Evolutionary conservation across 2,888 invertebrate species (phyloP).

Genomic region (Amblyjoppa fuscipennis): DNA sequence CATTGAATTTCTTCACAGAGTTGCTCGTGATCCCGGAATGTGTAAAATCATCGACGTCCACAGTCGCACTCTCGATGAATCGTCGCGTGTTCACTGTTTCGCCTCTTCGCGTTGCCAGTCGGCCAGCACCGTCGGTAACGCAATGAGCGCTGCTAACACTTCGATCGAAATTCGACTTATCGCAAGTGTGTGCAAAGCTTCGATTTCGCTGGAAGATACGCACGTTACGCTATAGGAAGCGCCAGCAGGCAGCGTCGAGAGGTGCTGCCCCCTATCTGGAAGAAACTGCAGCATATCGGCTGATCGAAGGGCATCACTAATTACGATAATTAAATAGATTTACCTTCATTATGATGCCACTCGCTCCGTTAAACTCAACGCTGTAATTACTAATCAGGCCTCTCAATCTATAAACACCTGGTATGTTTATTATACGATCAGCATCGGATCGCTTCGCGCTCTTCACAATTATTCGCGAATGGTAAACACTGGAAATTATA

Average conservation of each 20-base stretch:
- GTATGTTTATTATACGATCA: too few species aligned
- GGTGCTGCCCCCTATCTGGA: constrained; percentile 44
- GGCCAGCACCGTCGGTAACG: too few species aligned
- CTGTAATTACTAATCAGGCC: too few species aligned
- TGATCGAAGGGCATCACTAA: neutral
- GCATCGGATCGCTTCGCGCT: too few species aligned
- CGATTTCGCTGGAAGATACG: neutral
- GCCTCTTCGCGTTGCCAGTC: too few species aligned
- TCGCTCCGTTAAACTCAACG: neutral
- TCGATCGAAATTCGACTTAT: neutral
- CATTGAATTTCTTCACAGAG: too few species aligned
- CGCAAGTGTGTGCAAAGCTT: neutral
- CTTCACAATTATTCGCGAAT: too few species aligned
- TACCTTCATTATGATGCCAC: neutral
- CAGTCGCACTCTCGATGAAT: neutral
- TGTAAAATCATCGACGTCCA: too few species aligned
- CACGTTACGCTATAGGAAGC: constrained; percentile 7
- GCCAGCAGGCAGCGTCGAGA: neutral
- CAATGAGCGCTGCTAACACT: neutral
- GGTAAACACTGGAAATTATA: too few species aligned
- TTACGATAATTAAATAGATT: neutral
- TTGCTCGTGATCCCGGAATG: too few species aligned
- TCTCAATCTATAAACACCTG: too few species aligned
- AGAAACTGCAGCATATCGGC: neutral
- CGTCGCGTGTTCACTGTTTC: neutral